Base-by-base conservation (phyloP, 2,113 vertebrate genomes). In the Rhegmatorhina hoffmannsi region DNA sequence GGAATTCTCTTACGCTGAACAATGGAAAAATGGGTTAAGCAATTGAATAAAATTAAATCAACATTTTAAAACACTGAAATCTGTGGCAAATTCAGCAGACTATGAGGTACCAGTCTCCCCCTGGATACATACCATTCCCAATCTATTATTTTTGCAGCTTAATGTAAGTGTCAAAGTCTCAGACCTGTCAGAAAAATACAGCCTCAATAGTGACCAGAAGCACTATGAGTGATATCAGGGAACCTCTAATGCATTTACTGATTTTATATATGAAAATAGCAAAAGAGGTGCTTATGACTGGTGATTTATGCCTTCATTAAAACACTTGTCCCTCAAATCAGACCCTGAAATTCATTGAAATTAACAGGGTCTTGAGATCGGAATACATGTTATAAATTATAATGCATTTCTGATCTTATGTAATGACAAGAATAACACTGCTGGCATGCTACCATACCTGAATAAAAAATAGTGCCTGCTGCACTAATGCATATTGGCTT, bases 231-330 rank as follows among this genome's bases (percentile, higher is more conserved):
- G 17, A 3, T 76, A 88, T 33, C 36, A 72, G 82, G 11, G 53
- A 94, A 85, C 13, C 58, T 89, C 59, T 69, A 58, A 55, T 16
- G 36, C 21, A 85, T 58, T 36, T 34, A 50, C 69, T 43, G 26
- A 90, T 73, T 86, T 84, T 83, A 60, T 38, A 49, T 20, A 55
- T 15, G 78, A 91, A 93, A 79, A 87, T 29, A 15, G 74, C 46
- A 95, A 96, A 87, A 90, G 59, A 95, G 18, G 33, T 85, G 33
- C 52, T 84, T 91, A 38, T 40, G 50, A 56, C 49, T 85, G 21
- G 50, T 96, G 79, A 97, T 93, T 96, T 94, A 86, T 63, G 47
- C 73, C 66, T 94, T 96, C 84, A 92, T 92, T 94, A 95, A 96
- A 96, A 83, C 59, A 64, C 46, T 56, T 69, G 81, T 80, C 88